Base-by-base conservation (phyloP, 2,113 vertebrate genomes). In the Sterrhoptilus dennistouni region DNA sequence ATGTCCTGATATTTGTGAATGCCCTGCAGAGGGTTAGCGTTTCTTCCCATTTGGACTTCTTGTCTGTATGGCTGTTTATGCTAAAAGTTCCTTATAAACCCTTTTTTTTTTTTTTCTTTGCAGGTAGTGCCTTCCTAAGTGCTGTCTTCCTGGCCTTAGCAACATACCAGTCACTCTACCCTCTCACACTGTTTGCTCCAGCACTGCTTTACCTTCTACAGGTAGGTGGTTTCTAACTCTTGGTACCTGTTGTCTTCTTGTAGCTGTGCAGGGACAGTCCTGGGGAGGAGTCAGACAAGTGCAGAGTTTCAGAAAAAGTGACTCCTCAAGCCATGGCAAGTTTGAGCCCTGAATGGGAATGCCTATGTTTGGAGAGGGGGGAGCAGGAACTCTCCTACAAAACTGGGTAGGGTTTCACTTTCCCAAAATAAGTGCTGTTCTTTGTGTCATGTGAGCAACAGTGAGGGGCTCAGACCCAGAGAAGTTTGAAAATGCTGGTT, bases 121-220 rank as follows among this genome's bases (percentile, higher is more conserved):
- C 96, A 99, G 99, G 99, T 93, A 99, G 98, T 96, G 97, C 98
- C 79, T 98, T 99, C 95, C 98, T 99, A 93, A 99, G 99, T 96
- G 99, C 99, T 87, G 96, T 99, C 66, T 99, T 99, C 90, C 98
- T 99, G 94, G 98, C 99, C 31, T 95, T 99, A 97, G 99, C 99
- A 69, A 99, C 99, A 0, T 99, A 99, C 96, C 99, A 99, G 97
- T 99, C 99, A 81, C 98, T 99, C 89, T 99, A 99, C 61, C 99
- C 99, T 68, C 87, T 99, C 64, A 99, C 99, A 0, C 93, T 99
- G 76, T 99, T 99, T 83, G 98, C 98, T 83, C 98, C 99, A 24
- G 99, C 99, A 5, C 97, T 99, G 47, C 98, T 99, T 6, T 99
- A 98, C 92, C 96, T 99, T 52, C 98, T 99, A 40, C 99, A 99